phyloP scores from a whole-genome alignment of 2,888 invertebrate genomes.

The Dromius quadrimaculatus region DNA sequence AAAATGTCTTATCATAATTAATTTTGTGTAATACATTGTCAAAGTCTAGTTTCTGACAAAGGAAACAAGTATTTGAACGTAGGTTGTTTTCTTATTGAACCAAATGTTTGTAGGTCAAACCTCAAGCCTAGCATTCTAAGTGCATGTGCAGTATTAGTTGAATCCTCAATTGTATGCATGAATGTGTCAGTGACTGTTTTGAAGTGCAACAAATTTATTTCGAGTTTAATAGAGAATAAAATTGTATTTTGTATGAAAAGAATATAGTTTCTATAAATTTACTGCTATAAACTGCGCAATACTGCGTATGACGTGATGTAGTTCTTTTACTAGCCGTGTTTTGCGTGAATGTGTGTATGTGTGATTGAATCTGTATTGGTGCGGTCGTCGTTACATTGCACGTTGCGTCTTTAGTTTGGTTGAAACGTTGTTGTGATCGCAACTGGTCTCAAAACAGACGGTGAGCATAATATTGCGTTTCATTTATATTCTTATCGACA shows the following conservation, averaged over 20 bases:
- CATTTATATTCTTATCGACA: conserved; percentile 16
- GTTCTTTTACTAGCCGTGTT: conserved; percentile 31
- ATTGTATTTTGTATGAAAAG: too few species aligned
- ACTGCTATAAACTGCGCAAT: conserved; percentile 26
- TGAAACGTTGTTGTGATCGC: conserved; percentile 45
- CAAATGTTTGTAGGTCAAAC: conserved; percentile 39
- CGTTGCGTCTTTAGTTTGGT: conserved; percentile 45
- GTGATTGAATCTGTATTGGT: conserved; percentile 25
- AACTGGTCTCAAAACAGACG: conserved; percentile 39
- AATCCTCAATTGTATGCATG: background rate
- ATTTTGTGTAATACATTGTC: conserved; percentile 4
- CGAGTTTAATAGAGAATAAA: background rate
- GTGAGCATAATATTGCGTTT: conserved; percentile 49
- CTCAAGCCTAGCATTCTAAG: conserved; percentile 1
- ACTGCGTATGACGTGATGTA: conserved; percentile 37
- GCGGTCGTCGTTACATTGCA: conserved; percentile 40
- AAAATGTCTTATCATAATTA: conserved; percentile 2
- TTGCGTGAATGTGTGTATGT: conserved; percentile 34
- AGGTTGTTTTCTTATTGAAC: too few species aligned
- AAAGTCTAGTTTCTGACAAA: background rate
- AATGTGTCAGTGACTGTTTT: background rate
- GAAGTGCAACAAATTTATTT: background rate
- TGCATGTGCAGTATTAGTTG: conserved; percentile 21
- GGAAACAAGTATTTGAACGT: background rate
- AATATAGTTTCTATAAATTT: background rate